Percentiles rank a stretch among this genome's conserved stretches.
phyloP scores from a whole-genome alignment of 2,888 invertebrate genomes.

The Leptopilina drosophilae region DNA sequence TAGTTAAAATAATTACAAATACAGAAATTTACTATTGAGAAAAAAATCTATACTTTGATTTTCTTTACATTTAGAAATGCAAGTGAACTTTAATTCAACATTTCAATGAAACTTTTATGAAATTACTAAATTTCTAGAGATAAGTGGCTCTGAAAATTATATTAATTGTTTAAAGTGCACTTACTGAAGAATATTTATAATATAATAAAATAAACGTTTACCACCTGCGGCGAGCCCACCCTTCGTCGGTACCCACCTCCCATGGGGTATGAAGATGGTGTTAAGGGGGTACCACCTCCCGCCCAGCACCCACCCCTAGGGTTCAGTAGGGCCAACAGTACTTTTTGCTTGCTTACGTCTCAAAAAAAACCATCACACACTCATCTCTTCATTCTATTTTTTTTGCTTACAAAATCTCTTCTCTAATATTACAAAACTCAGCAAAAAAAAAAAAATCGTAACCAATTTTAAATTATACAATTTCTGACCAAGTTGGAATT shows the following conservation, averaged over 20 bases:
- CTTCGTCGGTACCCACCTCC: conserved; percentile 74
- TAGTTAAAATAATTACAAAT: no score
- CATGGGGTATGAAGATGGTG: conserved; percentile 74
- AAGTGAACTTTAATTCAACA: no score
- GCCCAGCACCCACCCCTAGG: conserved; percentile 76
- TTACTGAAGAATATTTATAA: conserved; percentile 42
- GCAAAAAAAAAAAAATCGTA: neutral
- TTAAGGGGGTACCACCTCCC: conserved; percentile 74
- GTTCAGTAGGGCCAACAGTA: conserved; percentile 77
- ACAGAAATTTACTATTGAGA: no score
- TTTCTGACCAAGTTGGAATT: conserved; percentile 3
- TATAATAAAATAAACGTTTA: conserved; percentile 62
- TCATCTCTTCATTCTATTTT: neutral
- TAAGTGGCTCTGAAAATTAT: no score
- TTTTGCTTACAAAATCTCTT: conserved; percentile 15
- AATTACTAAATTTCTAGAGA: no score
- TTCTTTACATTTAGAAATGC: no score
- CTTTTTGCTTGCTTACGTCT: conserved; percentile 72
- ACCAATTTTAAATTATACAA: neutral
- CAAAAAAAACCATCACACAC: conserved; percentile 40
- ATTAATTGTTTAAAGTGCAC: conserved; percentile 38
- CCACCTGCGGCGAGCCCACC: conserved; percentile 74
- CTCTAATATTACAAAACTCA: neutral
- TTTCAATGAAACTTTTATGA: no score
- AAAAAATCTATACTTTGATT: no score